phyloP scores from a whole-genome alignment of 2,113 vertebrate species.

The Cebus imitator region DNA sequence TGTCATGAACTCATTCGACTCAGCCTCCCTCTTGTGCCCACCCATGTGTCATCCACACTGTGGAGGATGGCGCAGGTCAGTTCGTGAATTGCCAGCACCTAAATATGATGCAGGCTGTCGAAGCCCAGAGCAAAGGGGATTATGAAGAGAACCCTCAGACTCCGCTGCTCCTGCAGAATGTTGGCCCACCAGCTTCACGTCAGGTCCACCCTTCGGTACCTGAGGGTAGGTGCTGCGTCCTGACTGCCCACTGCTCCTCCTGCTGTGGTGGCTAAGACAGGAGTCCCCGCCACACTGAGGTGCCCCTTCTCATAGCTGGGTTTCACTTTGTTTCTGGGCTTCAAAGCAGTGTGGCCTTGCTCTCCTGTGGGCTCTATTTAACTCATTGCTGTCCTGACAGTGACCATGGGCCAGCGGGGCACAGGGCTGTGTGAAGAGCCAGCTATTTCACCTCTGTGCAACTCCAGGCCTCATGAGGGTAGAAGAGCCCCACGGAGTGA shows the following conservation, averaged over 20 bases:
- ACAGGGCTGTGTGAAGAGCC: neutral
- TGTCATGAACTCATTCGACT: neutral
- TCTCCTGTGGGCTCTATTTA: neutral
- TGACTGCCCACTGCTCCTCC: neutral
- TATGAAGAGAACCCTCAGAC: neutral
- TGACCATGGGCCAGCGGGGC: no score
- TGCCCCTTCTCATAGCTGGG: neutral
- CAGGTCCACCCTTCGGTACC: neutral
- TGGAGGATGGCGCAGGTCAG: rapidly evolving
- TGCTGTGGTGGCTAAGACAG: neutral
- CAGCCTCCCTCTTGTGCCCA: neutral
- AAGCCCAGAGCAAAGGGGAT: neutral
- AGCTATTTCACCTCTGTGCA: neutral
- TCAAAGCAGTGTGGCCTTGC: neutral
- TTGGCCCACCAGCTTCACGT: no score
- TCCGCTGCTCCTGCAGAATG: neutral
- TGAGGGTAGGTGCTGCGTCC: neutral
- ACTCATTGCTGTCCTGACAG: neutral
- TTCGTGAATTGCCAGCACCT: rapidly evolving
- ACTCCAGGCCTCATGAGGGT: neutral
- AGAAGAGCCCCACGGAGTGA: no score
- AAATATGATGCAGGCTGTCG: rapidly evolving
- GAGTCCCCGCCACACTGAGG: neutral
- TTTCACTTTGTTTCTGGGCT: neutral
- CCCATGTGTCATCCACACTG: neutral